Base-by-base conservation (phyloP, 2,888 invertebrate genomes). In the Agrilus mali region DNA sequence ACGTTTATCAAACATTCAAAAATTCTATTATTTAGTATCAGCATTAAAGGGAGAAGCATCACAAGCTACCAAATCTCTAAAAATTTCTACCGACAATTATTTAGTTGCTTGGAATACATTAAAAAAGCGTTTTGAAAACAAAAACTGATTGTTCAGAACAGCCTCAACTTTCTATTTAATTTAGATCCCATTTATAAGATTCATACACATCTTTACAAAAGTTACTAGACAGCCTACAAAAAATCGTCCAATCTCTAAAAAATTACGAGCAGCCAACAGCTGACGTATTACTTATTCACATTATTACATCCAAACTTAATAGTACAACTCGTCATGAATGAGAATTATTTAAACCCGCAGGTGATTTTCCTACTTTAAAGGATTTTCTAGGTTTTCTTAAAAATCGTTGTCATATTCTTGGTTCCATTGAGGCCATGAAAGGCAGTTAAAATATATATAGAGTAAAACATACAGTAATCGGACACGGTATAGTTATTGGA, bases 11-110 rank as follows among this genome's bases (percentile, higher is more conserved):
- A 22, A 10, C 6, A 12, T 40, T 31, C 40, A 40, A 40, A 14
- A 16, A 15, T 40, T 40, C 10, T 27, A 33, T 14, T 40, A 40
- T 40, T 33, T 40, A 8, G 8, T 17, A 17, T 22, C 42, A 37
- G 3, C 27, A 4, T 15, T 41, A 15, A 37, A 33, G 4, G 42
- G 42, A 2, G 42, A 41, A 12, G 42, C 42, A 4, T 7, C 22
- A 20, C 13, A 17, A 7, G n/a, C 17, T 2, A 20, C 20, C 7
- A 15, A 16, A 12, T 20, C 36, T 4, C 36, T 41, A 27, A 36
- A 41, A 16, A 22, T 41, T 4, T 17, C 42, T 4, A 7, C 36
- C 8, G 17, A 37, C 2, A 41, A 41, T 36, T 36, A 41, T 13
- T 8, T 13, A 4, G 15, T 37, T 15, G 42, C 36, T 5, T 41